These are phyloP conservation scores for Hoplostethus mediterraneus DNA, from an alignment of 2,797 vertebrate species.

Conservation along the genomic window DNA sequence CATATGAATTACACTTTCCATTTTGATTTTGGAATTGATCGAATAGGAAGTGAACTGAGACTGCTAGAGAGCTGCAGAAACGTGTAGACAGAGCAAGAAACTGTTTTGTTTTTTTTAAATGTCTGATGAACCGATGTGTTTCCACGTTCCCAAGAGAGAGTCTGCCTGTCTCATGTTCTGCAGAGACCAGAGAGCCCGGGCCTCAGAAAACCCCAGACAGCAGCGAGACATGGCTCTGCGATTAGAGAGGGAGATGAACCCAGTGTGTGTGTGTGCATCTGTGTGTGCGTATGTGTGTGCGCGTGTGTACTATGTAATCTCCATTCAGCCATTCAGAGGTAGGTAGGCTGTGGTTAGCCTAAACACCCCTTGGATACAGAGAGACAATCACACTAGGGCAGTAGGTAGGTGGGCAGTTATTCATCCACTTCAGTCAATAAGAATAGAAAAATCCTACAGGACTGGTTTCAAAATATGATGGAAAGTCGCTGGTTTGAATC, in stretches of 20 bases:
- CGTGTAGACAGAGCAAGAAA: neutral
- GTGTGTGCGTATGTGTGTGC: neutral
- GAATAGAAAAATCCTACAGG: no score
- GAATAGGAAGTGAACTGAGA: slow-evolving; percentile 1
- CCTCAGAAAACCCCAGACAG: slow-evolving; percentile 31
- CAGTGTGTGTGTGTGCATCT: slow-evolving; percentile 53
- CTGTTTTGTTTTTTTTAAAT: neutral
- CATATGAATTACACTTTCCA: neutral
- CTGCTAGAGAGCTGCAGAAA: neutral
- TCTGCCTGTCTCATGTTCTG: slow-evolving; percentile 26
- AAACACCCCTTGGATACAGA: slow-evolving; percentile 19
- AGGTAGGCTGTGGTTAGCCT: neutral
- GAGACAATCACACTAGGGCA: slow-evolving; percentile 19
- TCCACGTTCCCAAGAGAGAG: slow-evolving; percentile 22
- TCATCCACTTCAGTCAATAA: no score
- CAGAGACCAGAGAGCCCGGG: slow-evolving; percentile 21
- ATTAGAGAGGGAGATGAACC: slow-evolving; percentile 36
- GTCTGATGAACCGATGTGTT: slow-evolving; percentile 12
- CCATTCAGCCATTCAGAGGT: slow-evolving; percentile 1
- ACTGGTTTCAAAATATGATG: no score
- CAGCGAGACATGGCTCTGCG: slow-evolving; percentile 23
- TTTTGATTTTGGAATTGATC: neutral
- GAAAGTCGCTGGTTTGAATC: no score
- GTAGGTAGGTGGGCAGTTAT: no score
- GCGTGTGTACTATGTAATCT: slow-evolving; percentile 14